Evolutionary conservation across 1,140 invertebrate genomes (phyloP).

Genomic region (Scylla paramamosain): DNA sequence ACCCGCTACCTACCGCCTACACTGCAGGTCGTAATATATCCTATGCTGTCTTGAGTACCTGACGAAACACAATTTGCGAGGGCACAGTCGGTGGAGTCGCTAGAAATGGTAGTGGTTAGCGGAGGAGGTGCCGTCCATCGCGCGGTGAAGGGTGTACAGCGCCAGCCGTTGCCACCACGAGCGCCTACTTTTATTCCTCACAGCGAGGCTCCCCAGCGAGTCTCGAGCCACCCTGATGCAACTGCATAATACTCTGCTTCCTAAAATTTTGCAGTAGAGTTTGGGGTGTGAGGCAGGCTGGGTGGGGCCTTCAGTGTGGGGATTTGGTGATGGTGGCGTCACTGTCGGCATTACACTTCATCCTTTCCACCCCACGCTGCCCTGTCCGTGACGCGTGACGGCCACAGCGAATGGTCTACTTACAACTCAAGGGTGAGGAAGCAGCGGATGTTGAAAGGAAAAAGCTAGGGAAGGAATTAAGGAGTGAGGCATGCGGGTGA

Average conservation of each 20-base stretch:
- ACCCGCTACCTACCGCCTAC: neutral
- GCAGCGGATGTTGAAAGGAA: neutral
- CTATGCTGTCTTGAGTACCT: neutral
- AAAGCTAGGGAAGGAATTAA: neutral
- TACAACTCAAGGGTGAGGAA: neutral
- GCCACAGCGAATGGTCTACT: neutral
- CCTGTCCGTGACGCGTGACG: conserved; percentile 29
- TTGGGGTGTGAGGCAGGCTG: neutral
- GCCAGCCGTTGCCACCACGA: conserved; percentile 28
- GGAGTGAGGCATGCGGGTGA: neutral
- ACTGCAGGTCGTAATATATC: neutral
- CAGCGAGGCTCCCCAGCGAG: neutral
- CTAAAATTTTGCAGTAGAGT: neutral
- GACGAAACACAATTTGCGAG: neutral
- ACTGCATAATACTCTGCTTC: neutral
- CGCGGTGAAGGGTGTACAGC: conserved; percentile 59
- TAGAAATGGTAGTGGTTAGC: neutral
- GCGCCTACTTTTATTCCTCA: conserved; percentile 27
- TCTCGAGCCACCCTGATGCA: neutral
- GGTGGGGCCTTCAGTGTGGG: neutral
- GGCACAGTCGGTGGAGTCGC: neutral
- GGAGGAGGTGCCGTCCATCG: conserved; percentile 52
- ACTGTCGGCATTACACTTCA: neutral
- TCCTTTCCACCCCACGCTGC: neutral
- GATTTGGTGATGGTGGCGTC: neutral